Percentiles rank a stretch among this genome's conserved stretches.
Conservation (phyloP, 2,797 vertebrate genomes). For the Eulemur albifrons region DNA sequence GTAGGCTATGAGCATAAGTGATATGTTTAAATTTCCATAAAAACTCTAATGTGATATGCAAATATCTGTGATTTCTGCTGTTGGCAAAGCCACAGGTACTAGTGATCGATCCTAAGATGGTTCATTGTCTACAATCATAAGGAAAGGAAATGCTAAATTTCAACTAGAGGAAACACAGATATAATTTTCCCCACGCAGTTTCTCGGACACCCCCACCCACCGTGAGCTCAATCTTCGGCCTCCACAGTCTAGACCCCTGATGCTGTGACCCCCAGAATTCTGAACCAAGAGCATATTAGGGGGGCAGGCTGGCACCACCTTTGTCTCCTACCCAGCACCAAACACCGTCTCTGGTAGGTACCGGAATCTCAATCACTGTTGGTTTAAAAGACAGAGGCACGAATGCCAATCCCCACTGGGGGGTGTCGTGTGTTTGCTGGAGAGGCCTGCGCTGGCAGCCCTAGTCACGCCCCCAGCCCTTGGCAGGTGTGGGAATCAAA, state of each 20-base stretch:
- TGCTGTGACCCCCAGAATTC: neutral
- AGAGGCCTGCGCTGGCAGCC: neutral
- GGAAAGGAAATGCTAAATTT: neutral
- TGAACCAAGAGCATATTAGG: neutral
- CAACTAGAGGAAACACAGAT: neutral
- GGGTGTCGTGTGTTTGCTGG: rapidly evolving
- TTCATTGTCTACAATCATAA: rapidly evolving
- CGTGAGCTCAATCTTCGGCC: rapidly evolving
- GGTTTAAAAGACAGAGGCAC: neutral
- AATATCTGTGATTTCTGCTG: neutral
- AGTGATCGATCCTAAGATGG: neutral
- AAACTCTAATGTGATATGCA: neutral
- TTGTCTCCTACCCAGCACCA: neutral
- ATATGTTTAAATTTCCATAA: neutral
- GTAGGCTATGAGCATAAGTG: neutral
- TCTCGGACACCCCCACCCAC: neutral
- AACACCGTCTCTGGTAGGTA: neutral
- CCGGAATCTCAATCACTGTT: neutral
- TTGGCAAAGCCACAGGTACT: neutral
- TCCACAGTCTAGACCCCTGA: no score
- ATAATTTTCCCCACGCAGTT: rapidly evolving
- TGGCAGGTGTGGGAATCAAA: neutral
- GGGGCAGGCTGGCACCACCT: no score
- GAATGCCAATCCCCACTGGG: neutral
- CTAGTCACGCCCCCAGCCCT: neutral